A percentile compares a stretch with the other conserved stretches of the same genome.
Evolutionary conservation across 1,140 invertebrate genomes (phyloP).

Genomic region (Pachyrhynchus sulphureomaculatus): DNA sequence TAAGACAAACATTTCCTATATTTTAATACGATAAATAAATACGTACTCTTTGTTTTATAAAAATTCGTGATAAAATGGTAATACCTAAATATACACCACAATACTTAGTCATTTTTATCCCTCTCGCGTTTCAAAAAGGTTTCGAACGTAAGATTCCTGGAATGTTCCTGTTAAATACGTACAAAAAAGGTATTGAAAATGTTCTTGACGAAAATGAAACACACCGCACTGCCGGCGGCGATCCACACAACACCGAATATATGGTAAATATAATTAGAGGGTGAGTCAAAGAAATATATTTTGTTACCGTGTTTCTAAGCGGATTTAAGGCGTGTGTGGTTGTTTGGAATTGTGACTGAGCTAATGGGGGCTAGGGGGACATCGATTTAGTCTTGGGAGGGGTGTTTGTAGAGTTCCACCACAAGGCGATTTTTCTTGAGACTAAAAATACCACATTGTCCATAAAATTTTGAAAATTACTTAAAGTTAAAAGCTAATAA

Average conservation of each 20-base stretch:
- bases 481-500: too few relatives aligned
- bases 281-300: constrained; percentile 6
- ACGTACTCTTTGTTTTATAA: too few relatives aligned
- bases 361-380: not conserved
- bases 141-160: not conserved
- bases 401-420: too few relatives aligned
- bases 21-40: too few relatives aligned
- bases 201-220: constrained; percentile 15
- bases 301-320: not conserved
- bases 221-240: constrained; percentile 4
- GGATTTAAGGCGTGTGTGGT: not conserved
- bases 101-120: too few relatives aligned
- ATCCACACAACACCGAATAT: not conserved
- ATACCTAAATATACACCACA: too few relatives aligned
- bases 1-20: too few relatives aligned
- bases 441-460: too few relatives aligned
- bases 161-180: not conserved
- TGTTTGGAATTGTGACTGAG: not conserved
- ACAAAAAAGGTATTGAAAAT: not conserved
- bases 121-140: not conserved
- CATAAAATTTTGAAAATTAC: too few relatives aligned
- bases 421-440: too few relatives aligned
- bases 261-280: constrained; percentile 22
- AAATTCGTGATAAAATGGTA: too few relatives aligned
- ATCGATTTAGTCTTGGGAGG: too few relatives aligned